Conservation (phyloP, 1,140 invertebrate species). For the Lordiphosa clarofinis region DNA sequence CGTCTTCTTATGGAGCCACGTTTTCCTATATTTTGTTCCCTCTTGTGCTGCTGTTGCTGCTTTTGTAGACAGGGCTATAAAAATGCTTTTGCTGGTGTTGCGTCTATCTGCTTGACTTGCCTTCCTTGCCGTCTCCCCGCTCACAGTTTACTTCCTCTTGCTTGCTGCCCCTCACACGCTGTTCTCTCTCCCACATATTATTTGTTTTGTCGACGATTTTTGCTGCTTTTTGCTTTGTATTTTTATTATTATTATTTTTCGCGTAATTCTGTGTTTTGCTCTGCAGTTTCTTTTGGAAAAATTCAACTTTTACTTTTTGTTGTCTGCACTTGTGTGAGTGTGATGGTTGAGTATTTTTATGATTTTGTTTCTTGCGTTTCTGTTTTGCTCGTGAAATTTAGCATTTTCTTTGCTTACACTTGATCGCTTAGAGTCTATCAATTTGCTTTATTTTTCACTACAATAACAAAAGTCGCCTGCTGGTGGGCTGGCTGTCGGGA, state of each 20-base stretch:
- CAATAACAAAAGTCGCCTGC: conserved; percentile 57
- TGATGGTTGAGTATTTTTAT: conserved; percentile 61
- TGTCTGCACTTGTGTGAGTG: conserved; percentile 45
- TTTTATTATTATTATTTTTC: conserved; percentile 77
- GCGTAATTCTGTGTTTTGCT: conserved; percentile 76
- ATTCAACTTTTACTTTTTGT: conserved; percentile 68
- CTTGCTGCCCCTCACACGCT: conserved; percentile 20
- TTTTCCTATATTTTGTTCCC: conserved; percentile 44
- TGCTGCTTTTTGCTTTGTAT: conserved; percentile 53
- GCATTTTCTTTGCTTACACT: conserved; percentile 35
- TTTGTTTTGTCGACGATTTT: conserved; percentile 54
- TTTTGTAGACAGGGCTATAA: conserved; percentile 48
- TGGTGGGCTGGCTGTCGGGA: neutral
- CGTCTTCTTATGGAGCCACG: conserved; percentile 35
- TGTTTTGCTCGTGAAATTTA: conserved; percentile 68
- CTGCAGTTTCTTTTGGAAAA: conserved; percentile 71
- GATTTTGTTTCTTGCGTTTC: conserved; percentile 65
- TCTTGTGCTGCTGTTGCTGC: conserved; percentile 10
- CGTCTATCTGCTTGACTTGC: conserved; percentile 49
- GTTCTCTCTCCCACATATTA: conserved; percentile 56
- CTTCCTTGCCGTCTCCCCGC: conserved; percentile 14
- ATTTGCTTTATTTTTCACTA: conserved; percentile 47
- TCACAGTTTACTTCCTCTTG: neutral
- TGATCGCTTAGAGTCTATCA: conserved; percentile 49
- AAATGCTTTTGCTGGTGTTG: conserved; percentile 33